Conservation (phyloP, 2,888 invertebrate species). For the Nematopogon swammerdamellus region DNA sequence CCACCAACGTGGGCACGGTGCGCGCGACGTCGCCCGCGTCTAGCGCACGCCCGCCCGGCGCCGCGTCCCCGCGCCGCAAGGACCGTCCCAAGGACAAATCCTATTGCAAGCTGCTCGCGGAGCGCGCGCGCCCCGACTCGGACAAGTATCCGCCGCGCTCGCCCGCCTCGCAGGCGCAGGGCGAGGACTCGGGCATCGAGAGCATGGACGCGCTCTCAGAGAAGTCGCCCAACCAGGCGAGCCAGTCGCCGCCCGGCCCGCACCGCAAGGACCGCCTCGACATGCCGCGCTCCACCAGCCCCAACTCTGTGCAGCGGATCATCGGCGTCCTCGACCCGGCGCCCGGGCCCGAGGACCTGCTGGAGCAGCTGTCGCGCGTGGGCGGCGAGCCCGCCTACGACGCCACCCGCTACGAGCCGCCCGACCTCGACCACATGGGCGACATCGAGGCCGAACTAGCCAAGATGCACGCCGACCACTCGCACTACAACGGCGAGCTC, state of each 20-base stretch:
- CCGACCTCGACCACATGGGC: slow-evolving; percentile 53
- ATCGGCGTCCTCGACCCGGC: slow-evolving; percentile 34
- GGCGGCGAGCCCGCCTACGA: slow-evolving; percentile 27
- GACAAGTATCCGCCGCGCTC: slow-evolving; percentile 40
- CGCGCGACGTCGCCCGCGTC: slow-evolving; percentile 34
- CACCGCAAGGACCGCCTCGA: slow-evolving; percentile 40
- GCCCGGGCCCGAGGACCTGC: slow-evolving; percentile 29
- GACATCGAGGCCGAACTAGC: slow-evolving; percentile 70
- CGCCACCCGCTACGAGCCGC: slow-evolving; percentile 20
- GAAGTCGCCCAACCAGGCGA: slow-evolving; percentile 86
- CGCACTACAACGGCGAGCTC: slow-evolving; percentile 26
- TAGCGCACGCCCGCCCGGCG: slow-evolving; percentile 19
- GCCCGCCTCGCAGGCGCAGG: slow-evolving; percentile 57
- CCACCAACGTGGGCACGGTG: slow-evolving; percentile 68
- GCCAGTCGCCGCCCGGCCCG: slow-evolving; percentile 63
- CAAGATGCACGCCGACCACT: slow-evolving; percentile 58
- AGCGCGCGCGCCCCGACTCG: slow-evolving; percentile 27
- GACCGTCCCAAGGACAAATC: slow-evolving; percentile 51
- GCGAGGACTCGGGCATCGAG: slow-evolving; percentile 89
- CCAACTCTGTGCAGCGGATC: slow-evolving; percentile 45
- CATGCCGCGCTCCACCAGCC: slow-evolving; percentile 40
- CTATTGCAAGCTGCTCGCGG: slow-evolving; percentile 55
- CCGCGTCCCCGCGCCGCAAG: slow-evolving; percentile 30
- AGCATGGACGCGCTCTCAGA: slow-evolving; percentile 93
- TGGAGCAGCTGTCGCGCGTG: slow-evolving; percentile 26